Conservation (phyloP, 2,113 vertebrate species). For the Hydrolagus affinis region DNA sequence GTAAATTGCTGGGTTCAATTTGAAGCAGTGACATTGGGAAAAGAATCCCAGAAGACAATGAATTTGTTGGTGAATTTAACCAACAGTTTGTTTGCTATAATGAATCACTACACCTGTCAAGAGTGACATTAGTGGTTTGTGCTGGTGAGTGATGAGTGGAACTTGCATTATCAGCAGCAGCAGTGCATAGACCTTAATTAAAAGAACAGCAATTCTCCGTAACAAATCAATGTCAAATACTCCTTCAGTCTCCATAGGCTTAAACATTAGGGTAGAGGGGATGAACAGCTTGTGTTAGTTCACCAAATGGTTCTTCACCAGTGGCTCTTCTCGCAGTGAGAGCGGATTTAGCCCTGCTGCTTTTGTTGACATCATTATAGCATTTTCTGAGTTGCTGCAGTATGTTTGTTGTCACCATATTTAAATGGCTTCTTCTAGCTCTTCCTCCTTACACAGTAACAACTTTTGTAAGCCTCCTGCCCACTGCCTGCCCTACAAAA, state of each 20-base stretch:
- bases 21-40: background rate
- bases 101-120: background rate
- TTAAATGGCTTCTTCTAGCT: no score
- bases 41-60: slow-evolving; percentile 7
- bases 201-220: background rate
- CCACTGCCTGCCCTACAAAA: no score
- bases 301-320: background rate
- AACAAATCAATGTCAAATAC: no score
- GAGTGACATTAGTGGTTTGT: background rate
- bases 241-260: background rate
- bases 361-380: no score
- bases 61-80: slow-evolving; percentile 8
- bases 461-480: no score
- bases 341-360: no score
- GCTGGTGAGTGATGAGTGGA: background rate
- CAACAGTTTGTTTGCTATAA: background rate
- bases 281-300: background rate
- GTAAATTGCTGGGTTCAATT: background rate
- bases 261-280: background rate
- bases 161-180: background rate
- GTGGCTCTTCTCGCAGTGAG: no score
- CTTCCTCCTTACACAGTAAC: no score
- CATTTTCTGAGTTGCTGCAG: no score
- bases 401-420: no score
- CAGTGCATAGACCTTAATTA: background rate